phyloP scores from a whole-genome alignment of 2,113 vertebrate species.

The Rousettus leschenaultii region DNA sequence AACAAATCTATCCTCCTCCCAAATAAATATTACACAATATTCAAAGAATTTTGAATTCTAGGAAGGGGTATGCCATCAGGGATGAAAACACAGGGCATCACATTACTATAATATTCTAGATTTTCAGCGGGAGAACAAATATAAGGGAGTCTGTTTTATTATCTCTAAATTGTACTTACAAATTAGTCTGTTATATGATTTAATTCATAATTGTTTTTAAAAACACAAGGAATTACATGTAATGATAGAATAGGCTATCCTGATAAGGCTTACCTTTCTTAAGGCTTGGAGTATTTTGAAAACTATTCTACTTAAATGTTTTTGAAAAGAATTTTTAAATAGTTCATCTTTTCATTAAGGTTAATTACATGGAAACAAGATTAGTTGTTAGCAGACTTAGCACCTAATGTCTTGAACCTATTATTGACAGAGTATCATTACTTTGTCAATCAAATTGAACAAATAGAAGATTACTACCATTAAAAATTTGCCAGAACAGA shows the following conservation, averaged over 20 bases:
- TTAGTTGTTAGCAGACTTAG: not conserved
- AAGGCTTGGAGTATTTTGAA: not conserved
- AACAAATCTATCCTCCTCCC: not conserved
- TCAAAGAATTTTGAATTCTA: not conserved
- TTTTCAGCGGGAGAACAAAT: not conserved
- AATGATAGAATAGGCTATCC: not conserved
- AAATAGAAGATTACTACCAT: conserved; percentile 1
- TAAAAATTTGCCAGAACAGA: not conserved
- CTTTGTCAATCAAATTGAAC: conserved; percentile 11
- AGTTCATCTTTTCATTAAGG: not conserved
- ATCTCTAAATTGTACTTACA: not conserved
- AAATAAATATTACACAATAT: not conserved
- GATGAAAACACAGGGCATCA: not conserved
- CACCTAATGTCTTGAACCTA: not conserved
- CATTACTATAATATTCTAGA: not conserved
- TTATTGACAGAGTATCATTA: not conserved
- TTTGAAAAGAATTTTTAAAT: not conserved
- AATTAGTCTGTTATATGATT: not conserved
- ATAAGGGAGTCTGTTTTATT: not conserved
- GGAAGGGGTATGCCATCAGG: not conserved
- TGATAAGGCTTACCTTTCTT: not conserved
- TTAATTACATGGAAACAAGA: conserved; percentile 17
- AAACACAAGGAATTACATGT: not conserved
- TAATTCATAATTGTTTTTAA: not conserved
- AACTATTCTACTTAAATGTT: not conserved